Evolutionary conservation across 2,888 invertebrate species (phyloP).

Genomic region (Tetragonula carbonaria): DNA sequence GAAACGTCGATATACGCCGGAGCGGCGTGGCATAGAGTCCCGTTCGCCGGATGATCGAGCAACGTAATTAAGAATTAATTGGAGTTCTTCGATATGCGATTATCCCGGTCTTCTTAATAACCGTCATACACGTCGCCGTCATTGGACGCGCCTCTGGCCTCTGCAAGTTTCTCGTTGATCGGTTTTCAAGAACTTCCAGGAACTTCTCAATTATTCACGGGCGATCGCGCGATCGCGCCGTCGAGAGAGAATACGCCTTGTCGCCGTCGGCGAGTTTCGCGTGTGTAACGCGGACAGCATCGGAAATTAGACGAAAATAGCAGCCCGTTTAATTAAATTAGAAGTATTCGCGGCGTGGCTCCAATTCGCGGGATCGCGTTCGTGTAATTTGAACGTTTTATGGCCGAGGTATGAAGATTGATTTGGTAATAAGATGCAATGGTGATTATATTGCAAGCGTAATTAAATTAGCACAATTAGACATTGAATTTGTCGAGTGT

Average conservation of each 20-base stretch:
- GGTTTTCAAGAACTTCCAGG: conserved; percentile 56
- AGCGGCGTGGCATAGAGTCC: background rate
- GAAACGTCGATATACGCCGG: conserved; percentile 11
- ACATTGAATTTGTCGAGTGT: too few relatives aligned
- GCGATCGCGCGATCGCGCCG: conserved; percentile 44
- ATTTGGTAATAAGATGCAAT: too few relatives aligned
- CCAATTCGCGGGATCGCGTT: background rate
- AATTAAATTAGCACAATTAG: too few relatives aligned
- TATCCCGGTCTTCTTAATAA: conserved; percentile 37
- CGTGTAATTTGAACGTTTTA: background rate
- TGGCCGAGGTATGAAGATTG: background rate
- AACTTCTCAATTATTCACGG: conserved; percentile 60
- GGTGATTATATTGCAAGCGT: too few relatives aligned
- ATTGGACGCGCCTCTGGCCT: conserved; percentile 4
- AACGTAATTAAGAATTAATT: conserved; percentile 64
- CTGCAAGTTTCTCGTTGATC: conserved; percentile 70
- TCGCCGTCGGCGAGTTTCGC: conserved; percentile 23
- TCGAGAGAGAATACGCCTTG: conserved; percentile 11
- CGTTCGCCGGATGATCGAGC: conserved; percentile 40
- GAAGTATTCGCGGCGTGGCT: background rate
- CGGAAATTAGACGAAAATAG: conserved; percentile 11
- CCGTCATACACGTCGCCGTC: conserved; percentile 22
- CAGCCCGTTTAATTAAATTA: conserved; percentile 9
- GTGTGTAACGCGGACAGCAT: conserved; percentile 11
- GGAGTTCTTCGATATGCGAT: conserved; percentile 57